These are phyloP conservation scores for Galerucella calmariensis DNA, from an alignment of 2,888 invertebrate species.

Conservation along the genomic window DNA sequence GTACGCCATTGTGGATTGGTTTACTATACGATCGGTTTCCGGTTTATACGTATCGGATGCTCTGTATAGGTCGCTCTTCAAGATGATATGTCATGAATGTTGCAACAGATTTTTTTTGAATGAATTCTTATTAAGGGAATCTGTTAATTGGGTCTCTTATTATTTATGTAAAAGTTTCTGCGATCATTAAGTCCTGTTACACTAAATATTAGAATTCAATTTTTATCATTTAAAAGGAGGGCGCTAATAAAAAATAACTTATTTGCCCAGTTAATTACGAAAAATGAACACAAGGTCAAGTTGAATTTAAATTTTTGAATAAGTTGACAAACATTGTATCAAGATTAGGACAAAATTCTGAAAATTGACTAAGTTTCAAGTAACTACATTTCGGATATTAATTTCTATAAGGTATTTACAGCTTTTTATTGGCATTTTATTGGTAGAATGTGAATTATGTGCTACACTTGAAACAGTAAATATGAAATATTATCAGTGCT, in stretches of 20 bases:
- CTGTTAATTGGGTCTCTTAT: conserved; percentile 11
- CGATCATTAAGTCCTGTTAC: neutral
- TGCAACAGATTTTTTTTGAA: conserved; percentile 14
- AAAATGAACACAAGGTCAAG: neutral
- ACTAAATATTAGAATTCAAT: neutral
- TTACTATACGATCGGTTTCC: conserved; percentile 30
- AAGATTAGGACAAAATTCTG: no score
- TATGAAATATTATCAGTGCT: no score
- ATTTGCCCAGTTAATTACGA: neutral
- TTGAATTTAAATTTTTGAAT: neutral
- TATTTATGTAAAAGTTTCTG: neutral
- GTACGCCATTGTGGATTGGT: conserved; percentile 35
- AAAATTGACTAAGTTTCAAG: no score
- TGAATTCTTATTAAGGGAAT: conserved; percentile 9
- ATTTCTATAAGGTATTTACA: no score
- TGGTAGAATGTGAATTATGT: no score
- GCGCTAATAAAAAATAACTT: neutral
- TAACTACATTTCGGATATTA: no score
- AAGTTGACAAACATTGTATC: no score
- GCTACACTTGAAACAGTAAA: no score
- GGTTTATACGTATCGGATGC: conserved; percentile 25
- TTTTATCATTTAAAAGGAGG: neutral
- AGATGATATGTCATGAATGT: conserved; percentile 17
- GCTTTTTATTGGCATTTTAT: no score
- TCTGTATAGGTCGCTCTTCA: conserved; percentile 2